Conservation (phyloP, 2,888 invertebrate genomes). For the Diloba caeruleocephala region DNA sequence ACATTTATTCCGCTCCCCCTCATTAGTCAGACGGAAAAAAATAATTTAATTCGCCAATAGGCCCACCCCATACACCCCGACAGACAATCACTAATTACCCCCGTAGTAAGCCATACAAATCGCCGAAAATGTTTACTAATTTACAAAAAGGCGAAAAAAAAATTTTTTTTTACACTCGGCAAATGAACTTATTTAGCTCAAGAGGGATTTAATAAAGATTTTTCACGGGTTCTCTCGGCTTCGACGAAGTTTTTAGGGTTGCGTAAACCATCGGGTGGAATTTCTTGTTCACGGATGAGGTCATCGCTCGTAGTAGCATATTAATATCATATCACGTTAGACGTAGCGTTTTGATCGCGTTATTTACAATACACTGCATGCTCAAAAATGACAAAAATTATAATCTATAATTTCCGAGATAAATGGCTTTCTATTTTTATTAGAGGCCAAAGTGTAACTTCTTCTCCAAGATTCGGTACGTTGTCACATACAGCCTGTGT, state of each 20-base stretch:
- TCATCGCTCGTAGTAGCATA: too few species aligned
- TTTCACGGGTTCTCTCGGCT: conserved; percentile 81
- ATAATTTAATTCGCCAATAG: conserved; percentile 79
- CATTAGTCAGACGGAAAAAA: conserved; percentile 79
- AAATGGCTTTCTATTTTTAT: too few species aligned
- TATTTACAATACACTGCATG: too few species aligned
- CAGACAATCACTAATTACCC: conserved; percentile 85
- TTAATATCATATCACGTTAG: not conserved
- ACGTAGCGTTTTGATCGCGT: too few species aligned
- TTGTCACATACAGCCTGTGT: too few species aligned
- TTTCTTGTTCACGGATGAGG: not conserved
- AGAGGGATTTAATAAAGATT: conserved; percentile 88
- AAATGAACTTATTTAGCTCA: conserved; percentile 88
- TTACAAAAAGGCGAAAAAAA: conserved; percentile 75
- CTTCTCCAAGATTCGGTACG: too few species aligned
- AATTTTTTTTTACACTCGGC: conserved; percentile 69
- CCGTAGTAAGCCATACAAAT: conserved; percentile 86
- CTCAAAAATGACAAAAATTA: too few species aligned
- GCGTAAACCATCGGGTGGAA: conserved; percentile 5
- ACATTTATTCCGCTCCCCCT: conserved; percentile 72
- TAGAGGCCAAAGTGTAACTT: too few species aligned
- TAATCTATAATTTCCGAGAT: too few species aligned
- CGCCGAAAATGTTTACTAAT: conserved; percentile 87
- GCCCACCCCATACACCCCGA: conserved; percentile 60
- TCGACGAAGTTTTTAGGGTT: conserved; percentile 78